phyloP scores from a whole-genome alignment of 2,797 vertebrate genomes.

The Anableps anableps region DNA sequence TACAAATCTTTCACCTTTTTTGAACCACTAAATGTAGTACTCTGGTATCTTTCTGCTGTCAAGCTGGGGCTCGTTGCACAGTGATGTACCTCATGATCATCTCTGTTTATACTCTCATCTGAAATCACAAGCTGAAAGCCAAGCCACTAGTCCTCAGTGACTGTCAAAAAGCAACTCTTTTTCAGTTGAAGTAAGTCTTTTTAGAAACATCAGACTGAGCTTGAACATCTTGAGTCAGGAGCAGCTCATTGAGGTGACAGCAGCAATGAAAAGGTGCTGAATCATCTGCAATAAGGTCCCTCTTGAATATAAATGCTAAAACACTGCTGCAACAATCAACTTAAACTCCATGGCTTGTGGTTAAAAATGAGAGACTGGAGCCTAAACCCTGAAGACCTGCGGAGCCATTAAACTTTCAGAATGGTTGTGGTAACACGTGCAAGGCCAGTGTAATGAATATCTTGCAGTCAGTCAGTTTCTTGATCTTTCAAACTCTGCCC shows the following conservation, averaged over 20 bases:
- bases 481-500: conserved; percentile 9
- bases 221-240: neutral
- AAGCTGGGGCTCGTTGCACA: conserved; percentile 58
- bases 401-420: conserved; percentile 45
- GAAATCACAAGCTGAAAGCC: conserved; percentile 32
- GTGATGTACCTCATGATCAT: conserved; percentile 22
- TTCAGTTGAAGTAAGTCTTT: neutral
- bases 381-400: conserved; percentile 39
- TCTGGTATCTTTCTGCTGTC: neutral
- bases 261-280: conserved; percentile 12
- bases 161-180: conserved; percentile 10
- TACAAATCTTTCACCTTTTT: neutral
- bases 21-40: neutral
- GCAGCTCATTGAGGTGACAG: neutral
- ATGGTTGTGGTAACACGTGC: conserved; percentile 32
- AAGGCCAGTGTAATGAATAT: conserved; percentile 32
- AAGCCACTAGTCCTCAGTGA: conserved; percentile 33
- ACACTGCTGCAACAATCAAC: conserved; percentile 28
- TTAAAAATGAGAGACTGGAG: conserved; percentile 37
- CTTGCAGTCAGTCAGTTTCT: conserved; percentile 30
- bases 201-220: neutral
- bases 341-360: conserved; percentile 36
- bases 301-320: conserved; percentile 34
- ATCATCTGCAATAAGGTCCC: conserved; percentile 37
- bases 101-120: conserved; percentile 27